These are phyloP conservation scores for Bungarus multicinctus DNA, from an alignment of 2,113 vertebrate species.

Conservation along the genomic window DNA sequence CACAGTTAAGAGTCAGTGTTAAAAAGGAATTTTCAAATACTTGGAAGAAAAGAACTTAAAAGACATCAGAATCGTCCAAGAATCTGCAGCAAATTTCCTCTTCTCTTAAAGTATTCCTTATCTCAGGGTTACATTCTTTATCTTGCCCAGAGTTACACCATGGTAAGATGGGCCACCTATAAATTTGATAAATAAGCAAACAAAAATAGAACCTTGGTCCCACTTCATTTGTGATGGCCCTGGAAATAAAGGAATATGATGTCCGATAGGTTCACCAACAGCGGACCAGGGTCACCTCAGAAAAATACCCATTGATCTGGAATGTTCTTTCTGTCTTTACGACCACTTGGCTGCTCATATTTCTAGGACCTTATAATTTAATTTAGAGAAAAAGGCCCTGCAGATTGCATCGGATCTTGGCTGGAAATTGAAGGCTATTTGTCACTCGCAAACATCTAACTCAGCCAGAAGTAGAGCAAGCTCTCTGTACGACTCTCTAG, in stretches of 20 bases:
- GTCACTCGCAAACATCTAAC: constrained; percentile 44
- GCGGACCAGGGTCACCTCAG: background rate
- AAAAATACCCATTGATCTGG: constrained; percentile 1
- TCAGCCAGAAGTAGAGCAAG: constrained; percentile 33
- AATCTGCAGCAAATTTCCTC: background rate
- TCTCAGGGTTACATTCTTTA: background rate
- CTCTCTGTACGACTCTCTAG: constrained; percentile 36
- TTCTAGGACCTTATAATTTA: constrained; percentile 36
- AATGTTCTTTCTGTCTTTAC: constrained; percentile 36
- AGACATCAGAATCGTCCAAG: background rate
- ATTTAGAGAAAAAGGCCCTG: constrained; percentile 48
- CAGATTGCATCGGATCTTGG: constrained; percentile 34
- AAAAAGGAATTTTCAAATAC: background rate
- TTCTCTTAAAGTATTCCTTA: constrained; percentile 6
- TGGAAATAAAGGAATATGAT: background rate
- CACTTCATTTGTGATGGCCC: background rate
- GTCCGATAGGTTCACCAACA: background rate
- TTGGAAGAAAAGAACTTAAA: background rate
- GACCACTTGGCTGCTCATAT: constrained; percentile 25
- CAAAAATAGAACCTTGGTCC: background rate
- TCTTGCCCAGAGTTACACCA: background rate
- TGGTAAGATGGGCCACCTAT: background rate
- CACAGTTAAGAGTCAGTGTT: background rate
- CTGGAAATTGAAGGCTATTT: constrained; percentile 55
- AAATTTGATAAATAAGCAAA: background rate